Percentiles rank a stretch among this genome's conserved stretches.
Evolutionary conservation across 2,113 vertebrate species (phyloP).

Genomic region (Entomyzon cyanotis): DNA sequence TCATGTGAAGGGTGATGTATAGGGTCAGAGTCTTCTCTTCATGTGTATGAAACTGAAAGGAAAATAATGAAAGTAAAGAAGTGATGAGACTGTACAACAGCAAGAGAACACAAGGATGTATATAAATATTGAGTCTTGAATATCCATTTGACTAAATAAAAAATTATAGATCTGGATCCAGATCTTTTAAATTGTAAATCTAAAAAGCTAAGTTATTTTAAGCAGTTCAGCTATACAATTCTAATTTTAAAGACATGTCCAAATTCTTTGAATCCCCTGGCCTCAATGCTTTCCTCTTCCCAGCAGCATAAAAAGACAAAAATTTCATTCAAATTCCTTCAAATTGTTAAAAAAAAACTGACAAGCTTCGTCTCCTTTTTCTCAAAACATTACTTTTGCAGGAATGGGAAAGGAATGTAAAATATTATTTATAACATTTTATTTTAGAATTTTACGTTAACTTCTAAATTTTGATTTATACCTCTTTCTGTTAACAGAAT

Average conservation of each 20-base stretch:
- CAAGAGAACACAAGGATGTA: background rate
- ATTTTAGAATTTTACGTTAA: background rate
- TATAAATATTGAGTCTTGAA: background rate
- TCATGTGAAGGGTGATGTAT: background rate
- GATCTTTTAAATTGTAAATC: background rate
- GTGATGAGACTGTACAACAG: background rate
- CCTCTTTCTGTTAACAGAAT: background rate
- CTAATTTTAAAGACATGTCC: background rate
- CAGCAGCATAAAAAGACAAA: background rate
- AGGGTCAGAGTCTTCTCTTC: background rate
- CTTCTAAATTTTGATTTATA: background rate
- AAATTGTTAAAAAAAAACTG: background rate
- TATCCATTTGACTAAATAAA: background rate
- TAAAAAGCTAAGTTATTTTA: background rate
- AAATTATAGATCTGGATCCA: background rate
- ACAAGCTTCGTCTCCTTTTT: fast-evolving
- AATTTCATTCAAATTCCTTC: background rate
- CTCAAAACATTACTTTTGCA: background rate
- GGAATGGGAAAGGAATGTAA: background rate
- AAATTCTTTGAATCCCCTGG: background rate
- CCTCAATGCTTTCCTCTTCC: background rate
- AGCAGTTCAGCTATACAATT: background rate
- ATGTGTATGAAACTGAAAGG: background rate
- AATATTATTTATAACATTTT: background rate
- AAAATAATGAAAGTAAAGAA: background rate